Base-by-base conservation (phyloP, 1,140 invertebrate genomes). In the Mya arenaria region DNA sequence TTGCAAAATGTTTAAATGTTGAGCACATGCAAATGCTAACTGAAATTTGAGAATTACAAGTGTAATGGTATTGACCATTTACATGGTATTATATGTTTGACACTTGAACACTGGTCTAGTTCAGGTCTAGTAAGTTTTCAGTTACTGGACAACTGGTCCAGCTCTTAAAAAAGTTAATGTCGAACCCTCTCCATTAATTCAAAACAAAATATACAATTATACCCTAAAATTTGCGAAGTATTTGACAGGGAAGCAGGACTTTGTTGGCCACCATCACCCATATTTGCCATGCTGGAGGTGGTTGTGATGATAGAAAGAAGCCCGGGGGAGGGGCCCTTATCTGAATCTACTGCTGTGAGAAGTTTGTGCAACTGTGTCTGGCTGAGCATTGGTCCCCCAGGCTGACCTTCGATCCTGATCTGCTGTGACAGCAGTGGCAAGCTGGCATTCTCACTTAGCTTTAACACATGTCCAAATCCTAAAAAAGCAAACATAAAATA, bases 211-310 rank as follows among this genome's bases (percentile, higher is more conserved):
- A n/a, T n/a, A n/a, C n/a, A n/a, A n/a, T n/a, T n/a, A n/a, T n/a
- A n/a, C n/a, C 84, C 86, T 19, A 91, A 75, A 52, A 84, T 83
- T 23, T 87, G 84, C 25, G 83, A 81, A 48, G 44, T 85, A 78
- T 28, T 82, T 48, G 34, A 69, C 15, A 83, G 80, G 30, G 88
- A 86, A 30, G 86, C 83, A 63, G 91, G 90, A 84, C 89, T 89
- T 34, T 90, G 83, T 80, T 92, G 90, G 15, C 87, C 87, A 62
- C 81, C 69, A 79, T 91, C 90, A 75, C 87, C 85, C 73, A 88
- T 88, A 77, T 23, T 82, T 52, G 30, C 60, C 10, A 82, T n/a
- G n/a, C n/a, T n/a, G n/a, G 87, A 84, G 17, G 90, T 86, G 6
- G 83, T 65, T 23, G 88, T 85, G 37, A 90, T 84, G 17, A 91